These are phyloP conservation scores for Onchidella celtica DNA, from an alignment of 2,888 invertebrate genomes.

Conservation along the genomic window DNA sequence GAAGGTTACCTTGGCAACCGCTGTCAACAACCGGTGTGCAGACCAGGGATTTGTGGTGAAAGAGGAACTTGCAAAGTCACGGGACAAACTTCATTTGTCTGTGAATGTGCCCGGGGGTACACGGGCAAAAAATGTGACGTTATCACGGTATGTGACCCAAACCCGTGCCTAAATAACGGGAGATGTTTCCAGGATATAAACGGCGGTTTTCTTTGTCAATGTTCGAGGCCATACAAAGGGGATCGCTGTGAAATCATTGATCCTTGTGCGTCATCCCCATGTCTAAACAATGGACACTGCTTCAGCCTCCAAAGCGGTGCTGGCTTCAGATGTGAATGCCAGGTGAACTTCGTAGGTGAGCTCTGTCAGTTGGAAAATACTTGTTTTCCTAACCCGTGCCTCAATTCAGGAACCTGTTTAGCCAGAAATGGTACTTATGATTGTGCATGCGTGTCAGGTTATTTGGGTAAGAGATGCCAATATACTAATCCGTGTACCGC, in stretches of 20 bases:
- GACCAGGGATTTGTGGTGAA: constrained; percentile 11
- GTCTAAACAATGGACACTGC: constrained; percentile 19
- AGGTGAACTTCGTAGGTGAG: neutral
- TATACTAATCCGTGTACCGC: neutral
- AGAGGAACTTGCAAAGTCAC: constrained; percentile 21
- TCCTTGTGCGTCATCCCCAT: constrained; percentile 23
- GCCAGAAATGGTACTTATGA: neutral
- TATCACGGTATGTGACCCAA: constrained; percentile 11
- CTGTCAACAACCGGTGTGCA: neutral
- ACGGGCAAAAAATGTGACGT: constrained; percentile 22
- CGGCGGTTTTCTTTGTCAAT: constrained; percentile 2
- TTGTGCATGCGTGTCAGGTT: neutral
- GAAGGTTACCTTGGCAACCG: constrained; percentile 7
- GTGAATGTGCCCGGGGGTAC: constrained; percentile 14
- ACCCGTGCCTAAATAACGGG: constrained; percentile 34
- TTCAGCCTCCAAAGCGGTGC: neutral
- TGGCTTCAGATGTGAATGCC: constrained; percentile 21
- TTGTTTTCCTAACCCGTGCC: constrained; percentile 33
- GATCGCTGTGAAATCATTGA: neutral
- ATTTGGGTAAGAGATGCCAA: constrained; percentile 5
- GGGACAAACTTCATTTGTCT: neutral
- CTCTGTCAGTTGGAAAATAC: neutral
- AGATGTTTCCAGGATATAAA: constrained; percentile 5
- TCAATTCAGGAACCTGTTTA: constrained; percentile 13
- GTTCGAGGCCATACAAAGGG: constrained; percentile 9